Base-by-base conservation (phyloP, 2,113 vertebrate genomes). In the Thamnaconus septentrionalis region DNA sequence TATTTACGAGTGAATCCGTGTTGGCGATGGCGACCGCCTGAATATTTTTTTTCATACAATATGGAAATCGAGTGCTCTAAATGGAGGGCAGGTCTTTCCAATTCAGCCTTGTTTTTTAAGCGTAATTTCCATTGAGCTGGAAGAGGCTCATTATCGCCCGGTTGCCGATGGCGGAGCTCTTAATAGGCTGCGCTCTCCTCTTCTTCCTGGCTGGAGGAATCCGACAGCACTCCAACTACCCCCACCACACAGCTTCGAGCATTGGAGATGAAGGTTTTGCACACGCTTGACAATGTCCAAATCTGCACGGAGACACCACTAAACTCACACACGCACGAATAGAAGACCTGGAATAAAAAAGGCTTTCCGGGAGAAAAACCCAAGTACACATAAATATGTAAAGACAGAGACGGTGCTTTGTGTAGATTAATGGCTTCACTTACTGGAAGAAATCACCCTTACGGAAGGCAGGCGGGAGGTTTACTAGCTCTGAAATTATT, bases 261-360 rank as follows among this genome's bases (percentile, higher is more conserved):
- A 3, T 4, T 6, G 11, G 8, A 67, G 66, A 76, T 76, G 57
- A 80, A 82, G 67, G 68, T 45, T 59, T 73, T 61, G 5, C 44
- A 59, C 39, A 56, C 42, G 8, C 31, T 11, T 44, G 31, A 56
- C 18, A 55, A 59, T 40, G 46, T 12, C n/a, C 11, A 51, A 53
- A 58, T 40, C 48, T 62, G 10, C 41, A 56, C 9, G 48, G n/a
- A 31, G 18, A 31, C 18, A 31, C 18, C 18, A 31, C 18, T 31
- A 31, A 31, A 31, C 18, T 1, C 18, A 31, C 18, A 2, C 18
- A 31, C 18, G 18, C 18, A 31, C 18, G 18, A 31, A 31, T 31
- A 31, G 18, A 31, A 31, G 18, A 2, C 18, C 18, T 31, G 18
- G 18, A 31, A 31, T 31, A 31, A 31, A 31, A 31, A 31, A 31